Base-by-base conservation (phyloP, 2,797 vertebrate species). In the Notamacropus eugenii region DNA sequence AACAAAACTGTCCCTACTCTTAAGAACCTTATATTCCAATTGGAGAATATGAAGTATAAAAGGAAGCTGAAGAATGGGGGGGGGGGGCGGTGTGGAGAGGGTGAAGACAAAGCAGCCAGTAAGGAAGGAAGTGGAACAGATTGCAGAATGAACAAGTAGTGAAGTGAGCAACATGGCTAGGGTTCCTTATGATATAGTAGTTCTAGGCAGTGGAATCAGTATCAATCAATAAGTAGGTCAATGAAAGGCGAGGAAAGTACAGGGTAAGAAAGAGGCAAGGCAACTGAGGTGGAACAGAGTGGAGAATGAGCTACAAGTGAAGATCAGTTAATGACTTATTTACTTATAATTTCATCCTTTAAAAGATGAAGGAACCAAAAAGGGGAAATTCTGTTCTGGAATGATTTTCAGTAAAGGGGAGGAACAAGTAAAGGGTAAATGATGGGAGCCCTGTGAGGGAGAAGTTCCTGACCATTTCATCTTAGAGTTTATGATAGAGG, bases 191-290 rank as follows among this genome's bases (percentile, higher is more conserved):
- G 14, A n/a, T n/a, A 67, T n/a, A 5, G 12, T n/a, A 14, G 62
- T 67, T 67, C 34, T 34, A 67, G 62, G 14, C 13, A 67, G 14
- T 67, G 34, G 34, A 67, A 67, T 67, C 31, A 34, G 59, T 62
- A 14, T 62, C 28, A 29, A 0, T 34, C 14, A n/a, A 0, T 67
- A n/a, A 67, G 14, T n/a, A 67, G 62, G 34, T 16, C 62, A n/a
- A 5, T 5, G 13, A n/a, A 34, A n/a, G 62, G 34, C 0, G 0
- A 6, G 58, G 5, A 8, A 16, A n/a, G 62, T 14, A n/a, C 13
- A n/a, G 34, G 34, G 14, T n/a, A n/a, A n/a, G 62, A 67, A 67
- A 67, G 14, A 34, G 62, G 5, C 14, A 40, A 74, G 34, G 16
- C 34, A 22, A 40, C 62, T 74, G 16, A 74, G n/a, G 16, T 74